Evolutionary conservation across 2,113 vertebrate species (phyloP), one percentile per base, ranked within the genome.

Genomic region (Anoura caudifer): DNA sequence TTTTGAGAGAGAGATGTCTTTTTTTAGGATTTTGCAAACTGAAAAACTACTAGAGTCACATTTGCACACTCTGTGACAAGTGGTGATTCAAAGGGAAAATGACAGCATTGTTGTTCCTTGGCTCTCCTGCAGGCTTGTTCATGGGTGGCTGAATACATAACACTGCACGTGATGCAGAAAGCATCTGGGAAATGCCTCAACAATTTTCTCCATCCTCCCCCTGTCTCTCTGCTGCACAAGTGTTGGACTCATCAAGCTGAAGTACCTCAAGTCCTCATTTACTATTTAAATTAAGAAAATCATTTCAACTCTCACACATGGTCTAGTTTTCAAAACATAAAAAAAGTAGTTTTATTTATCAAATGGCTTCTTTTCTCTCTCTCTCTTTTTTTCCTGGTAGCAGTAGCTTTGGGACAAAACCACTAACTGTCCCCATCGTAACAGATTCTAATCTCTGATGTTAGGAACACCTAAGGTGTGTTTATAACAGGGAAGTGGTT

Each of bases 101-200:
- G 15, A 86, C 12, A 50, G 0, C 9, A 22, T 70, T 97, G 97
- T 95, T 97, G 96, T 97, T 73, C 59, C 85, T 93, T 95, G 96
- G 41, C 72, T 67, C 65, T 90, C 96, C 87, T 72, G 91, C 96
- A n/a, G 97, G 96, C 96, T 97, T 97, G 96, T 92, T 96, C 97
- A 61, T 94, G 96, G 90, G 86, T 36, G 61, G 76, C 87, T 96
- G 96, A 97, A 93, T 84, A 84, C 85, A 81, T 4, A 96, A 41
- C 94, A 17, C 86, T 70, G 67, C 36, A 63, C 97, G 97, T 87
- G 95, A 97, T 92, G 73, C 96, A 96, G 59, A 98, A 98, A 93
- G 97, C 97, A 98, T 98, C 98, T 97, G 97, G 97, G 97, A 98
- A 98, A 98, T 98, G 98, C 97, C 95, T 97, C 94, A 98, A 98